Evolutionary conservation across 2,113 vertebrate species (phyloP).

Genomic region (Scolopax mira): DNA sequence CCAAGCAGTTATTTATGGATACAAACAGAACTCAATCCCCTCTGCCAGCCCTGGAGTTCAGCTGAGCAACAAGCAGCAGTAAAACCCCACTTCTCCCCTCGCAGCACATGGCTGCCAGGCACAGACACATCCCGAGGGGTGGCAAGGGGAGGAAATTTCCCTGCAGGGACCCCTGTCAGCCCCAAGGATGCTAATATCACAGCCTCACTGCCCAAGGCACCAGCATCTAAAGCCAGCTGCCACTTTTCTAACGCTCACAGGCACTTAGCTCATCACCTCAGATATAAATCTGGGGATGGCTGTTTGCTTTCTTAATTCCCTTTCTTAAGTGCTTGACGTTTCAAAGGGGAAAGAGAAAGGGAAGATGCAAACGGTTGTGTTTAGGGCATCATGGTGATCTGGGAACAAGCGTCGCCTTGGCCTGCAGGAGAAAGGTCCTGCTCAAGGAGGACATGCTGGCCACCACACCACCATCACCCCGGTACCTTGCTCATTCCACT

Average conservation of each 20-base stretch:
- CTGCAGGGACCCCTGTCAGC: background rate
- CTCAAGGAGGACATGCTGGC: background rate
- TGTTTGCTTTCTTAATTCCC: background rate
- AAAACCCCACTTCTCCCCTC: background rate
- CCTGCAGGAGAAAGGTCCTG: background rate
- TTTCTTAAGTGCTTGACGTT: background rate
- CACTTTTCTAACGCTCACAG: background rate
- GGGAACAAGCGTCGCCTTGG: background rate
- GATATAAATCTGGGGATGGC: background rate
- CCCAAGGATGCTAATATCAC: background rate
- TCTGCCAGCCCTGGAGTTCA: background rate
- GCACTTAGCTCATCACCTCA: background rate
- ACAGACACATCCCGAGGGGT: rapidly evolving
- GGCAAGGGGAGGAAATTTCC: background rate
- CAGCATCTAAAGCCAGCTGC: background rate
- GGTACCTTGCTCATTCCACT: slow-evolving; percentile 74
- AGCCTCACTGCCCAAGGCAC: background rate
- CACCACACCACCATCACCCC: background rate
- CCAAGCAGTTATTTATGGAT: background rate
- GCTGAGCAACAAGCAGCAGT: background rate
- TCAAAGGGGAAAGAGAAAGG: background rate
- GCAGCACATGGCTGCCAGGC: rapidly evolving
- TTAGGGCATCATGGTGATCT: rapidly evolving
- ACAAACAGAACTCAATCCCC: background rate
- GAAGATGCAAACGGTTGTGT: rapidly evolving